These are phyloP conservation scores for Pelvicachromis taeniatus DNA, from an alignment of 2,113 vertebrate genomes.

Conservation along the genomic window DNA sequence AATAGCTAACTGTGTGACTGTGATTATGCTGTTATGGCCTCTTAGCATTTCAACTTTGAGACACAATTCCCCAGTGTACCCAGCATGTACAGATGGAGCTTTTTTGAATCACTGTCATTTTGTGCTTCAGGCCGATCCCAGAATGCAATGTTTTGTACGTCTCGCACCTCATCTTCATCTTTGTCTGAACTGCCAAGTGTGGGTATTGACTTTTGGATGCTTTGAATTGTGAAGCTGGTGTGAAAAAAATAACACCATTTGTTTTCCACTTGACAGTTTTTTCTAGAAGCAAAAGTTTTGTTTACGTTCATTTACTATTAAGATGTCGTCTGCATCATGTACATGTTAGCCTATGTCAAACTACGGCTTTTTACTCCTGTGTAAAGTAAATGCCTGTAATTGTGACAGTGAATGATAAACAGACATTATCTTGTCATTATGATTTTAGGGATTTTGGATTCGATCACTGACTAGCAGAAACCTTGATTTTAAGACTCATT, in stretches of 20 bases:
- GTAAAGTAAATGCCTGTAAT: neutral
- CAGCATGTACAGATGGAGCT: slow-evolving; percentile 20
- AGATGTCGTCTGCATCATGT: slow-evolving; percentile 26
- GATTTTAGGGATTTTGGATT: neutral
- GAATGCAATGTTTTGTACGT: slow-evolving; percentile 27
- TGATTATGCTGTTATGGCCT: slow-evolving; percentile 36
- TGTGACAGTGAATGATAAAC: slow-evolving; percentile 37
- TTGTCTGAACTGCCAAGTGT: slow-evolving; percentile 47
- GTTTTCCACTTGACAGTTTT: slow-evolving; percentile 48
- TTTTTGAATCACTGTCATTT: slow-evolving; percentile 33
- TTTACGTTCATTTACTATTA: slow-evolving; percentile 16
- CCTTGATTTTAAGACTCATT: neutral
- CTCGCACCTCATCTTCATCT: slow-evolving; percentile 50
- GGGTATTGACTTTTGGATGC: slow-evolving; percentile 58
- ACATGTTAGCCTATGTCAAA: neutral
- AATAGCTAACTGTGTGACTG: slow-evolving; percentile 10
- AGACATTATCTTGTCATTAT: slow-evolving; percentile 61
- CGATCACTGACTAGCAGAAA: neutral
- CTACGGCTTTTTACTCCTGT: slow-evolving; percentile 37
- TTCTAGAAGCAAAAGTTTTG: slow-evolving; percentile 3
- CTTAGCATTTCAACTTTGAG: slow-evolving; percentile 31
- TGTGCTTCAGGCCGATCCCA: slow-evolving; percentile 24
- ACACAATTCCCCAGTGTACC: neutral
- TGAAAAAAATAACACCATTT: slow-evolving; percentile 35
- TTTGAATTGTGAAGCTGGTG: slow-evolving; percentile 44